A percentile compares a stretch with the other conserved stretches of the same genome.
phyloP scores from a whole-genome alignment of 1,140 invertebrate genomes.

The Sipha flava region DNA sequence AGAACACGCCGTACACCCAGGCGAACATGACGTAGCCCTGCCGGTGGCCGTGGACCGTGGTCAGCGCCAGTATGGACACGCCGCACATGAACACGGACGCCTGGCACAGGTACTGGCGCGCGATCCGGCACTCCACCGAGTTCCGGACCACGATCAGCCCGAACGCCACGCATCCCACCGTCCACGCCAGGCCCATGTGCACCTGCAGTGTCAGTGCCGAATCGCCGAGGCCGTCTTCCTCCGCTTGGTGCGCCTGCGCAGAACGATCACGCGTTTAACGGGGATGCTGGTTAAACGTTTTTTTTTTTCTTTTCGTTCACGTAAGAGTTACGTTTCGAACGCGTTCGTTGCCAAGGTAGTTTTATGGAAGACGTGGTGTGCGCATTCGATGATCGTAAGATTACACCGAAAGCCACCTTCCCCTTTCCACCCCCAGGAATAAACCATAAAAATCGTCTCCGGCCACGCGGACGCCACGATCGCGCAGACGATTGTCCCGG shows the following conservation, averaged over 20 bases:
- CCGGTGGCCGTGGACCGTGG: constrained; percentile 62
- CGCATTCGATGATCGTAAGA: too few species aligned
- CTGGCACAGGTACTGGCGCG: constrained; percentile 69
- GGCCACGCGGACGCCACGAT: too few species aligned
- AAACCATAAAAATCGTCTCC: too few species aligned
- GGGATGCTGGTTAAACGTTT: too few species aligned
- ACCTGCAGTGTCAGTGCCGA: constrained; percentile 63
- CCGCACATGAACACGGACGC: constrained; percentile 68
- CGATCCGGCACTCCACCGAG: constrained; percentile 73
- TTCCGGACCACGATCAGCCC: constrained; percentile 74
- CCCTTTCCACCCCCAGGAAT: too few species aligned
- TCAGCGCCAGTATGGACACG: constrained; percentile 70
- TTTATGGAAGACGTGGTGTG: too few species aligned
- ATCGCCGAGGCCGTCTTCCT: constrained; percentile 61
- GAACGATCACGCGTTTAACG: too few species aligned
- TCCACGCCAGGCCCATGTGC: constrained; percentile 73
- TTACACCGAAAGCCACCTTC: too few species aligned
- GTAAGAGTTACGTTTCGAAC: too few species aligned
- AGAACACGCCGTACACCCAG: constrained; percentile 74
- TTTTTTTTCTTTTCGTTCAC: too few species aligned
- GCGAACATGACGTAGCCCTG: constrained; percentile 72
- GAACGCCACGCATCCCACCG: constrained; percentile 68
- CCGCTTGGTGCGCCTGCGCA: constrained; percentile 59
- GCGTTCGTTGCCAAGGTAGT: too few species aligned
- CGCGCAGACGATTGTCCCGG: too few species aligned